Evolutionary conservation across 2,797 vertebrate species (phyloP).

Genomic region (Danionella dracula): DNA sequence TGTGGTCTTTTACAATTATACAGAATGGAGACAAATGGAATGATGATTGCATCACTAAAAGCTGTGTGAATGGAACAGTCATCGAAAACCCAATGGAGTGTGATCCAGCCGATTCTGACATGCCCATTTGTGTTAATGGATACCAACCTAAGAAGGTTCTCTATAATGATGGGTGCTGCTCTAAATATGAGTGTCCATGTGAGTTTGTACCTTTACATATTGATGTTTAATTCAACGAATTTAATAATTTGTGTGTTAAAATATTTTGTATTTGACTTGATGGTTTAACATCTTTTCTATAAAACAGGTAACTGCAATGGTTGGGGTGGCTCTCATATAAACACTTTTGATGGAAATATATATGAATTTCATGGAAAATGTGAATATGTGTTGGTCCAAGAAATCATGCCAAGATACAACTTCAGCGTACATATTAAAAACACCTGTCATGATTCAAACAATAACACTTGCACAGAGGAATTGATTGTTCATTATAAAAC

Average conservation of each 20-base stretch:
- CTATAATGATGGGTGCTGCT: constrained; percentile 74
- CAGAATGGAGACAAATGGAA: constrained; percentile 73
- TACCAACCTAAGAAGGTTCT: constrained; percentile 60
- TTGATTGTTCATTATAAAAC: constrained; percentile 76
- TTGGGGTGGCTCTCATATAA: constrained; percentile 86
- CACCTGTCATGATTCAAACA: constrained; percentile 67
- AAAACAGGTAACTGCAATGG: constrained; percentile 78
- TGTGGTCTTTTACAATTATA: constrained; percentile 6
- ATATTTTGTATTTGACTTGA: not conserved
- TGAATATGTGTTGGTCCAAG: constrained; percentile 84
- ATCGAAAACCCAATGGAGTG: constrained; percentile 50
- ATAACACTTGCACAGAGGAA: constrained; percentile 57
- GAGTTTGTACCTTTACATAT: constrained; percentile 50
- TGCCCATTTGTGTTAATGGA: constrained; percentile 70
- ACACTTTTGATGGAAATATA: constrained; percentile 85
- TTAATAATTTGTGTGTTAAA: not conserved
- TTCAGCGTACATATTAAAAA: constrained; percentile 78
- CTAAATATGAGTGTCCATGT: constrained; percentile 82
- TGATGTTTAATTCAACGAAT: not conserved
- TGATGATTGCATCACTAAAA: constrained; percentile 64
- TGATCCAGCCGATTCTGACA: not conserved
- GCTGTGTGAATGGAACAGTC: constrained; percentile 64
- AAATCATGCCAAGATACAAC: constrained; percentile 68
- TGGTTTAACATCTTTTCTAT: not conserved
- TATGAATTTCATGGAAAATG: constrained; percentile 89